These are phyloP conservation scores for Hemichromis elongatus DNA, from an alignment of 2,113 vertebrate genomes.

Conservation along the genomic window DNA sequence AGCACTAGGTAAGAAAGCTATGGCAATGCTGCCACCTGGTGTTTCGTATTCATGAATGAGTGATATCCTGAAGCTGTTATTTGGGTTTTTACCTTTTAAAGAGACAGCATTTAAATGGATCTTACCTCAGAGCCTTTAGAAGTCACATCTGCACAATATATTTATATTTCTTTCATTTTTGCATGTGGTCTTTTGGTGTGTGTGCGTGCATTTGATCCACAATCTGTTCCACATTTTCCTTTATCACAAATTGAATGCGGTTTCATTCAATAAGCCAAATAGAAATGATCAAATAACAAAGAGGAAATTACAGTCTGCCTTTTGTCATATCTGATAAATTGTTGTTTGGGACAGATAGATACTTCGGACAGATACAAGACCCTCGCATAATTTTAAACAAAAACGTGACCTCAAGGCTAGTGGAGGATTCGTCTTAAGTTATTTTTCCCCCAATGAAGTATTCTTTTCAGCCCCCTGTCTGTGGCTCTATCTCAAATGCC, in stretches of 20 bases:
- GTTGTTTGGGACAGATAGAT: constrained; percentile 41
- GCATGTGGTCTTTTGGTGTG: background rate
- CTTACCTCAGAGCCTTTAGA: constrained; percentile 28
- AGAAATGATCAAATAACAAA: constrained; percentile 54
- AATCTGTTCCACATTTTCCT: constrained; percentile 11
- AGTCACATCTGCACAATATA: constrained; percentile 35
- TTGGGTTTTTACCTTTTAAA: background rate
- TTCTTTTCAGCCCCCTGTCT: constrained; percentile 34
- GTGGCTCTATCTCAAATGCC: constrained; percentile 46
- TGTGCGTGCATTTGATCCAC: background rate
- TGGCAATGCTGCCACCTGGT: constrained; percentile 70
- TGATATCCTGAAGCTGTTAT: background rate
- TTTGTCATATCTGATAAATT: constrained; percentile 51
- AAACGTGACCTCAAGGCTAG: constrained; percentile 12
- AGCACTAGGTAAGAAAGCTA: constrained; percentile 20
- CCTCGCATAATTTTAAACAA: background rate
- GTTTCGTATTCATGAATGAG: background rate
- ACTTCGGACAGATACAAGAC: constrained; percentile 18
- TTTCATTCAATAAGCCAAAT: constrained; percentile 40
- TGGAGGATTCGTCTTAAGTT: constrained; percentile 16
- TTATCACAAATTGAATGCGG: constrained; percentile 51
- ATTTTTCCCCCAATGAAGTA: constrained; percentile 5
- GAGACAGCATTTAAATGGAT: constrained; percentile 29
- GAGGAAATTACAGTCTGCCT: constrained; percentile 56
- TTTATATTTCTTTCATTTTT: background rate